These are phyloP conservation scores for Pantelozetes paolii DNA, from an alignment of 2,888 invertebrate species.

Conservation along the genomic window DNA sequence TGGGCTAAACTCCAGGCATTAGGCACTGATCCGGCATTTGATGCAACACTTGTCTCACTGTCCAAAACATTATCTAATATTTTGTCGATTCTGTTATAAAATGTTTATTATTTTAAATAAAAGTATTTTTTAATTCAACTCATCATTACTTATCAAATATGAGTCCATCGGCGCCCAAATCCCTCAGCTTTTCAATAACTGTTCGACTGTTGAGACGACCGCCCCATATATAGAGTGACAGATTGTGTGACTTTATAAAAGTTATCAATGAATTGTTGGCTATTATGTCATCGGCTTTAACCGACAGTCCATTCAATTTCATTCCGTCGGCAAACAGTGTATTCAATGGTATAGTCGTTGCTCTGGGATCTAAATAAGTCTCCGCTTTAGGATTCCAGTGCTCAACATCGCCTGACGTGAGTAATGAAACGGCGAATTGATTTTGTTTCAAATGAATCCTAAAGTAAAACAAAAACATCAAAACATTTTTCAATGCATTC, in stretches of 20 bases:
- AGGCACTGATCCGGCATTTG: too few species aligned
- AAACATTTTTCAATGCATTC: neutral
- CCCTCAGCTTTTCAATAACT: neutral
- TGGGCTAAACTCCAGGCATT: too few species aligned
- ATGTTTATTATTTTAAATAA: too few species aligned
- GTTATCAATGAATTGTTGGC: neutral
- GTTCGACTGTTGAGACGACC: constrained; percentile 2
- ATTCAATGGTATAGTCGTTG: constrained; percentile 72
- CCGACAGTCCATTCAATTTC: constrained; percentile 62
- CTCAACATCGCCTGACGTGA: constrained; percentile 71
- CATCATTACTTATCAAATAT: constrained; percentile 40
- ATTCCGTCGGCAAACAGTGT: constrained; percentile 70
- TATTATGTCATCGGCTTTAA: neutral
- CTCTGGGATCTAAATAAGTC: constrained; percentile 76
- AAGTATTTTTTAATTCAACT: neutral
- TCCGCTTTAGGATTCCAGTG: constrained; percentile 59
- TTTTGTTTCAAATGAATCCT: constrained; percentile 87
- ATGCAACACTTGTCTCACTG: too few species aligned
- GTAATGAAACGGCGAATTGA: constrained; percentile 89
- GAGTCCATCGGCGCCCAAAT: constrained; percentile 23
- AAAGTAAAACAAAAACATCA: constrained; percentile 42
- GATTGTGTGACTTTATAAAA: constrained; percentile 28
- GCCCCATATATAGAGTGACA: constrained; percentile 34
- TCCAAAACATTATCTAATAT: too few species aligned
- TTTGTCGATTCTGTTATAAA: too few species aligned